A percentile compares a stretch with the other conserved stretches of the same genome.
Evolutionary conservation across 2,888 invertebrate genomes (phyloP).

Genomic region (Euzophera pinguis): DNA sequence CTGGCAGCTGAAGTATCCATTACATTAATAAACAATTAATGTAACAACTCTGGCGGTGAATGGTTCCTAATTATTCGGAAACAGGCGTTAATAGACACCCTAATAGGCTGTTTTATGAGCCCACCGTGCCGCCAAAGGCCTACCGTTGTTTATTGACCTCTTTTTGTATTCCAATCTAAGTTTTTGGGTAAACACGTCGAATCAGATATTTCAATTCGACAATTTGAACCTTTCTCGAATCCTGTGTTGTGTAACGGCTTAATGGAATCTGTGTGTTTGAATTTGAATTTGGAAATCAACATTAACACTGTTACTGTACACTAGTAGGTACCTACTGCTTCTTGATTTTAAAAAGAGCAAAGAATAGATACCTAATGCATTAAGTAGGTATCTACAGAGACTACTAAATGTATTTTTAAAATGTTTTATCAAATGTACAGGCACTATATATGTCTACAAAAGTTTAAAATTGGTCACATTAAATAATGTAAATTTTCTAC

Average conservation of each 20-base stretch:
- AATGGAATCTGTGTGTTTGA: slow-evolving; percentile 8
- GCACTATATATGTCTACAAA: too few relatives aligned
- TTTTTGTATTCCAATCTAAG: slow-evolving; percentile 59
- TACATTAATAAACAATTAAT: slow-evolving; percentile 55
- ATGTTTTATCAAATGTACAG: too few relatives aligned
- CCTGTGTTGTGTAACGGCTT: slow-evolving; percentile 24
- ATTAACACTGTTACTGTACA: too few relatives aligned
- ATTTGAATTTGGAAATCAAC: slow-evolving; percentile 5
- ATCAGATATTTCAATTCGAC: slow-evolving; percentile 35
- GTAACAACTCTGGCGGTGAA: slow-evolving; percentile 51
- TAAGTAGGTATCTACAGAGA: too few relatives aligned
- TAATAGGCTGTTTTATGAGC: slow-evolving; percentile 72
- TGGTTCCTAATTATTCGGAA: slow-evolving; percentile 77
- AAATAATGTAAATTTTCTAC: too few relatives aligned
- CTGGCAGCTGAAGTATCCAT: slow-evolving; percentile 8
- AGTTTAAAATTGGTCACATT: too few relatives aligned
- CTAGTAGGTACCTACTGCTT: not conserved
- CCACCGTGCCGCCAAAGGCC: slow-evolving; percentile 64
- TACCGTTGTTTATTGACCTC: slow-evolving; percentile 68
- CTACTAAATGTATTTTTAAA: too few relatives aligned
- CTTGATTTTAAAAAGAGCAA: not conserved
- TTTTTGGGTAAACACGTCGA: slow-evolving; percentile 67
- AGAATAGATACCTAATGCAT: too few relatives aligned
- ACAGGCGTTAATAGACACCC: slow-evolving; percentile 76
- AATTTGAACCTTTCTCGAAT: slow-evolving; percentile 46